Percentiles rank a stretch among this genome's conserved stretches.
phyloP scores from a whole-genome alignment of 2,113 vertebrate genomes.

The Ariopsis seemanni region DNA sequence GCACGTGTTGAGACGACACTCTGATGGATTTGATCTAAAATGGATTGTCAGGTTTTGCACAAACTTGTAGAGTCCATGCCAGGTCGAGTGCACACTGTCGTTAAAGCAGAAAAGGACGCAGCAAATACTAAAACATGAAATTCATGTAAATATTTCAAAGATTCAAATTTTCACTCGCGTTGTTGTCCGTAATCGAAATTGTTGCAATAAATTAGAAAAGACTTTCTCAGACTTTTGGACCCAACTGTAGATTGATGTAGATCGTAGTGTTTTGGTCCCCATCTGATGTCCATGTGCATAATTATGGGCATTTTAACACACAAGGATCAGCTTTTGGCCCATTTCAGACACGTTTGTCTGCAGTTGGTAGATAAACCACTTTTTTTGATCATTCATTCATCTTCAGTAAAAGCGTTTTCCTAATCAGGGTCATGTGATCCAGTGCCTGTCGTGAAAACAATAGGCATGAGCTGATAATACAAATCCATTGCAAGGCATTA shows the following conservation, averaged over 20 bases:
- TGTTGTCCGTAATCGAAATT: background rate
- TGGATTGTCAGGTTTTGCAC: background rate
- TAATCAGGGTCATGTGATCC: background rate
- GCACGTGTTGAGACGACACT: background rate
- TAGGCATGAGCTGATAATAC: background rate
- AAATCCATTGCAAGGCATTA: background rate
- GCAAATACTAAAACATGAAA: background rate
- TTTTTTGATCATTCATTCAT: background rate
- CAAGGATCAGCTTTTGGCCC: background rate
- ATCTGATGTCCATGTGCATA: background rate
- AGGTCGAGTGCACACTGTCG: background rate
- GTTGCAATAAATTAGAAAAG: background rate
- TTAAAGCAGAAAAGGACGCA: background rate
- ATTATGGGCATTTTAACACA: background rate
- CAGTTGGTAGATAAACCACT: background rate
- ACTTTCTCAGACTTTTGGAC: background rate
- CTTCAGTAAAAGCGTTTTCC: background rate
- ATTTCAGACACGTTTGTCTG: background rate
- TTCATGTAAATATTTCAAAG: background rate
- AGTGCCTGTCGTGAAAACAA: background rate
- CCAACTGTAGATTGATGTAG: background rate
- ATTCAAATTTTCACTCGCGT: background rate
- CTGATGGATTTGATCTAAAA: background rate
- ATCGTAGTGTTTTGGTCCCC: background rate
- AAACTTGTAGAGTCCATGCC: background rate